phyloP scores from a whole-genome alignment of 2,888 invertebrate genomes.

The Mimachlamys varia region DNA sequence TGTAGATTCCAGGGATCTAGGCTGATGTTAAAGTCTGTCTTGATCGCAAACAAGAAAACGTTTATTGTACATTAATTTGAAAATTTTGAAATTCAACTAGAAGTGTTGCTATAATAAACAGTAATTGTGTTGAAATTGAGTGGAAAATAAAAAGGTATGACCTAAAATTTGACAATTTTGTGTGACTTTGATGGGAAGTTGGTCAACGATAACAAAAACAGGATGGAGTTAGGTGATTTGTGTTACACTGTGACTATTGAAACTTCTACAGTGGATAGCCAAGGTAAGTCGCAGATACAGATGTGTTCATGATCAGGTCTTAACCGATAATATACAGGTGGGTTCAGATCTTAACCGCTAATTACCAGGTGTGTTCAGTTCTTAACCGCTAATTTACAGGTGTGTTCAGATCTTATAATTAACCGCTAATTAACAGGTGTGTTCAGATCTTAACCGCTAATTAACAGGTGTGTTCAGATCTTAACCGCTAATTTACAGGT shows the following conservation, averaged over 20 bases:
- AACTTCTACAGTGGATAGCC: background rate
- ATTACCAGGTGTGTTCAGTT: too few species aligned
- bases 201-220: background rate
- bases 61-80: background rate
- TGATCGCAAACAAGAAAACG: background rate
- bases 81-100: background rate
- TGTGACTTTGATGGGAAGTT: background rate
- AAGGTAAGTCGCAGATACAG: background rate
- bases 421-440: too few species aligned
- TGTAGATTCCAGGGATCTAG: background rate
- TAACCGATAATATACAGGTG: too few species aligned
- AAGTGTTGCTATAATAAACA: background rate
- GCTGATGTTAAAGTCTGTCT: background rate
- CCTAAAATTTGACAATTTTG: background rate
- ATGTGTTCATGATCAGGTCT: background rate
- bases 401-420: too few species aligned
- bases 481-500: too few species aligned
- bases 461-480: too few species aligned
- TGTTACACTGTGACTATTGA: background rate
- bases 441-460: too few species aligned
- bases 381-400: too few species aligned
- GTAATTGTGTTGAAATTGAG: background rate
- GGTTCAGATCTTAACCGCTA: too few species aligned
- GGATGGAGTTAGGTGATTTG: background rate
- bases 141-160: background rate